Conservation (phyloP, 2,888 invertebrate genomes). For the Drosophila atripex region DNA sequence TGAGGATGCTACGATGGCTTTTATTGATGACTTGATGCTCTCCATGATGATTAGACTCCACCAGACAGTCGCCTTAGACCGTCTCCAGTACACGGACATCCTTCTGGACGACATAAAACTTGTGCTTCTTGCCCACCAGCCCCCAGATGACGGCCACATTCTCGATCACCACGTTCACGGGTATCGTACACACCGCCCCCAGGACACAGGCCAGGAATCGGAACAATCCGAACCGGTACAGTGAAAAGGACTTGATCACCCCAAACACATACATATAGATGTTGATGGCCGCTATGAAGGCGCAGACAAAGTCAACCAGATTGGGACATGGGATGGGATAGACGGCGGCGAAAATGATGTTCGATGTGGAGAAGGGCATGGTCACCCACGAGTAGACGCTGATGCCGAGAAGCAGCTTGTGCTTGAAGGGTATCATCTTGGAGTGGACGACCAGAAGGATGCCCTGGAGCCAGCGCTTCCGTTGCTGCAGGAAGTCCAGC, state of each 20-base stretch:
- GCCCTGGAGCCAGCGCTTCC: conserved; percentile 98
- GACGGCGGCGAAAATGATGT: conserved; percentile 91
- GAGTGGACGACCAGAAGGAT: conserved; percentile 95
- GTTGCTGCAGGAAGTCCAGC: conserved; percentile 97
- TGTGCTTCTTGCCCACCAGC: conserved; percentile 96
- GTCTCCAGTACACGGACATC: conserved; percentile 89
- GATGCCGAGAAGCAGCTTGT: conserved; percentile 92
- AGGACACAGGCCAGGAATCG: conserved; percentile 91
- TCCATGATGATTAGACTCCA: conserved; percentile 15
- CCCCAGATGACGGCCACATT: conserved; percentile 98
- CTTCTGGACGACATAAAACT: conserved; percentile 98
- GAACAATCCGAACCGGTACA: conserved; percentile 92
- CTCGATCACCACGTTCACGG: conserved; percentile 96
- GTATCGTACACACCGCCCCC: conserved; percentile 95
- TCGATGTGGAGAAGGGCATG: conserved; percentile 95
- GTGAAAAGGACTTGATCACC: conserved; percentile 97
- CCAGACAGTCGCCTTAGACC: conserved; percentile 51
- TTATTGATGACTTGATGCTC: conserved; percentile 28
- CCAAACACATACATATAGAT: conserved; percentile 99
- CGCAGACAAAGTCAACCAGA: conserved; percentile 92
- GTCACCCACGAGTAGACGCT: conserved; percentile 98
- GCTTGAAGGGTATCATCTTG: conserved; percentile 90
- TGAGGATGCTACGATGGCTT: conserved; percentile 11
- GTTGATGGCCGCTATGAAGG: conserved; percentile 96
- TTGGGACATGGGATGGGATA: conserved; percentile 95